These are phyloP conservation scores for Epizoanthus fatuus DNA, from an alignment of 92 coral and sea anemone species.

Conservation along the genomic window DNA sequence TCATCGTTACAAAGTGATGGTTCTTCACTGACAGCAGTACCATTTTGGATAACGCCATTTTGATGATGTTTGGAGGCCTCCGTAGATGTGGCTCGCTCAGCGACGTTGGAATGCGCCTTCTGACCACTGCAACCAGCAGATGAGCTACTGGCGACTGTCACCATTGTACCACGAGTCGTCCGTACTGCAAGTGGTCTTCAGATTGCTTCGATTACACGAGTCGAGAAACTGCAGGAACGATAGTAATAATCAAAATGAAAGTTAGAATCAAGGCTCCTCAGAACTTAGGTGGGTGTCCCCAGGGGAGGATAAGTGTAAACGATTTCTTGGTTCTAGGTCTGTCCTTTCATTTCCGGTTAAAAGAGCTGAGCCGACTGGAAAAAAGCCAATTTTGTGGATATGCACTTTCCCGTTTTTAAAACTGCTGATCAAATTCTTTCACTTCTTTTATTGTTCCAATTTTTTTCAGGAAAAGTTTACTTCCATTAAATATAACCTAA, in stretches of 20 bases:
- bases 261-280: not conserved
- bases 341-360: no score
- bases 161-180: not conserved
- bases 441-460: no score
- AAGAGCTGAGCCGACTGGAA: no score
- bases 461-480: no score
- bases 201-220: not conserved
- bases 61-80: not conserved
- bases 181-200: not conserved
- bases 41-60: constrained; percentile 5
- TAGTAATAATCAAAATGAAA: not conserved
- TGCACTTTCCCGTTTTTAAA: no score
- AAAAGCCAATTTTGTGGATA: no score
- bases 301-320: no score
- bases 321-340: no score
- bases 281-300: not conserved
- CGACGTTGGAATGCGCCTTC: not conserved
- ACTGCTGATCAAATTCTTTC: no score
- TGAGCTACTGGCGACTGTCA: not conserved
- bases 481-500: no score
- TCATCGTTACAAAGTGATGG: not conserved
- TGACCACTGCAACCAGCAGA: not conserved
- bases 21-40: not conserved
- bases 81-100: not conserved
- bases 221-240: not conserved